These are phyloP conservation scores for Anguilla rostrata DNA, from an alignment of 2,113 vertebrate genomes.

Conservation along the genomic window DNA sequence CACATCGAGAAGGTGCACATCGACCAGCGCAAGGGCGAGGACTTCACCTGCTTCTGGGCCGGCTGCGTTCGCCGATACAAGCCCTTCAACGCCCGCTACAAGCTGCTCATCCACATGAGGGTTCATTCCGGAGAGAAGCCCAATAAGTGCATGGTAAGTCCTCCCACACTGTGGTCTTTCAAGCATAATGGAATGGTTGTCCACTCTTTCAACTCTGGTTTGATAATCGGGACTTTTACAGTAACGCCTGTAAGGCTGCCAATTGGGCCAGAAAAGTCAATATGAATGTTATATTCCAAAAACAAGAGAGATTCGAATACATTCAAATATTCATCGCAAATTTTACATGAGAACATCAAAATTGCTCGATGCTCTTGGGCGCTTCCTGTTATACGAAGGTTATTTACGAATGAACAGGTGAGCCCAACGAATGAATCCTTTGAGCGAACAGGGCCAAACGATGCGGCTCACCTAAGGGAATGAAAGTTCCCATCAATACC, in stretches of 20 bases:
- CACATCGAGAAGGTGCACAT: conserved; percentile 99
- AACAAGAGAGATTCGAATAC: too few species aligned
- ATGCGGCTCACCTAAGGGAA: too few species aligned
- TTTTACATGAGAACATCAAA: too few species aligned
- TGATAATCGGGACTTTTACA: background rate
- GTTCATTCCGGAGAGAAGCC: conserved; percentile 99
- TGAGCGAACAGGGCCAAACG: too few species aligned
- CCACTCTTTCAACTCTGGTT: background rate
- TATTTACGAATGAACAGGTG: too few species aligned
- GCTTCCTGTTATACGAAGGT: too few species aligned
- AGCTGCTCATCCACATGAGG: conserved; percentile 98
- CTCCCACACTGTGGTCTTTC: background rate
- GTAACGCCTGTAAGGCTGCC: background rate
- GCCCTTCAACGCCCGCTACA: conserved; percentile 98
- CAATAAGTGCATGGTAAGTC: conserved; percentile 99
- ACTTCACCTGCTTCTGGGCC: conserved; percentile 99
- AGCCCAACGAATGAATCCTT: too few species aligned
- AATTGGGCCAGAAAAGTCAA: too few species aligned
- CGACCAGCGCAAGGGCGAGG: conserved; percentile 96
- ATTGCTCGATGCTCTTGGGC: too few species aligned
- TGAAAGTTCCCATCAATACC: too few species aligned
- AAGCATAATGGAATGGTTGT: background rate
- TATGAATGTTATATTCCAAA: too few species aligned
- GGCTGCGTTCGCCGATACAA: conserved; percentile 95
- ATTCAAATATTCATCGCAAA: too few species aligned